Evolutionary conservation across 2,888 invertebrate species (phyloP).

Genomic region (Ormyrus pomaceus): DNA sequence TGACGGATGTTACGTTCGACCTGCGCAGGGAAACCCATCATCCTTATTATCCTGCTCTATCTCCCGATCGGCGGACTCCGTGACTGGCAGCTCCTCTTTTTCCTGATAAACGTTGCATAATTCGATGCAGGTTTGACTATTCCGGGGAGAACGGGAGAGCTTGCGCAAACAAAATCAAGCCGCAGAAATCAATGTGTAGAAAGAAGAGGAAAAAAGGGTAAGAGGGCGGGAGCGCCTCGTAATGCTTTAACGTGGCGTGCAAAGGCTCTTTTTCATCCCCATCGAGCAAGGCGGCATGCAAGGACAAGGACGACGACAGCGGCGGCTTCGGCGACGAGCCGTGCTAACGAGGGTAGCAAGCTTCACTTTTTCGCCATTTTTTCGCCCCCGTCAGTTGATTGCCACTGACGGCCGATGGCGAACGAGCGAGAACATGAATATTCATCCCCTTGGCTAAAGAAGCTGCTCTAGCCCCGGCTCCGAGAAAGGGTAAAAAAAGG

Average conservation of each 20-base stretch:
- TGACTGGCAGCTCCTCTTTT: slow-evolving; percentile 55
- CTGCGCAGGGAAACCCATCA: slow-evolving; percentile 16
- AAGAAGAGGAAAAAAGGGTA: neutral
- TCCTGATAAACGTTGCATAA: no score
- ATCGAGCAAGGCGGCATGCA: slow-evolving; percentile 41
- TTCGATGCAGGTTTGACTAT: neutral
- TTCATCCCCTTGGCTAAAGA: slow-evolving; percentile 73
- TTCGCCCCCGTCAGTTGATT: slow-evolving; percentile 68
- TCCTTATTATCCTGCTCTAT: slow-evolving; percentile 71
- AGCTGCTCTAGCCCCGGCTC: slow-evolving; percentile 59
- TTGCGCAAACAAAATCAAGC: neutral
- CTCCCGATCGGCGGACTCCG: slow-evolving; percentile 67
- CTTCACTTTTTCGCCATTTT: slow-evolving; percentile 59
- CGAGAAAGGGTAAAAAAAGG: slow-evolving; percentile 56
- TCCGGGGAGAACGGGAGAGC: neutral
- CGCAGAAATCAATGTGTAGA: neutral
- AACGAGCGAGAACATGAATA: slow-evolving; percentile 72
- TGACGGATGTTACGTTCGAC: slow-evolving; percentile 61
- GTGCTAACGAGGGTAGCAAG: slow-evolving; percentile 55
- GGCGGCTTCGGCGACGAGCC: neutral
- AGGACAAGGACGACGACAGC: slow-evolving; percentile 48
- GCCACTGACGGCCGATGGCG: slow-evolving; percentile 73
- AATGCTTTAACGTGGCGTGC: slow-evolving; percentile 40
- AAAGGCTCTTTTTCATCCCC: slow-evolving; percentile 48
- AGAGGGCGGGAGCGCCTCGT: slow-evolving; percentile 58